These are phyloP conservation scores for Oscheius onirici DNA, from an alignment of 2,888 invertebrate genomes.

Conservation along the genomic window DNA sequence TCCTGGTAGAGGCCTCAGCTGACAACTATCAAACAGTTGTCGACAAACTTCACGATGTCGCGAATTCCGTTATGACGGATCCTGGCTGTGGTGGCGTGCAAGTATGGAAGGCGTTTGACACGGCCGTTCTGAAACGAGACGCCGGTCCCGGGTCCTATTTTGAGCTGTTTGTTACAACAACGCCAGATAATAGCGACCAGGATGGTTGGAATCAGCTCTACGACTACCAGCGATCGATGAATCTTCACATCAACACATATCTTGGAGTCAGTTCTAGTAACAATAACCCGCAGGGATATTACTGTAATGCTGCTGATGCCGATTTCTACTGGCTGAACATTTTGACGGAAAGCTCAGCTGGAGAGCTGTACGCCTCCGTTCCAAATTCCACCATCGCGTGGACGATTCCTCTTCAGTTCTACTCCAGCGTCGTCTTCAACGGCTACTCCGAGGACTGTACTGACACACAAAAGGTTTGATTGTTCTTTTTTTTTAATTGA, in stretches of 20 bases:
- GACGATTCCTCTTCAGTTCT: slow-evolving; percentile 49
- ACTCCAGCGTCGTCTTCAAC: slow-evolving; percentile 35
- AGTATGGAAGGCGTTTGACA: slow-evolving; percentile 50
- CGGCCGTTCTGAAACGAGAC: slow-evolving; percentile 41
- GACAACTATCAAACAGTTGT: slow-evolving; percentile 37
- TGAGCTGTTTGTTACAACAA: slow-evolving; percentile 50
- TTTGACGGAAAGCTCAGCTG: slow-evolving; percentile 14
- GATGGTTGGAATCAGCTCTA: slow-evolving; percentile 41
- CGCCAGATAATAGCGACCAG: slow-evolving; percentile 46
- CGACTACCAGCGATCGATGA: slow-evolving; percentile 42
- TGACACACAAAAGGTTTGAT: neutral
- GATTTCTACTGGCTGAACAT: slow-evolving; percentile 34
- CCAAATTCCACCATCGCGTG: slow-evolving; percentile 5
- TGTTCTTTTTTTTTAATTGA: neutral
- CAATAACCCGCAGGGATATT: slow-evolving; percentile 38
- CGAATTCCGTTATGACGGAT: slow-evolving; percentile 34
- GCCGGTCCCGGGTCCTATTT: slow-evolving; percentile 48
- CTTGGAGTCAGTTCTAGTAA: slow-evolving; percentile 25
- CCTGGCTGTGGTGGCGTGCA: slow-evolving; percentile 44
- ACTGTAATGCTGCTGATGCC: slow-evolving; percentile 42
- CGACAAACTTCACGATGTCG: slow-evolving; percentile 34
- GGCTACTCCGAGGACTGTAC: slow-evolving; percentile 39
- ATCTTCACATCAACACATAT: slow-evolving; percentile 45
- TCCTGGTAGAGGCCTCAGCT: slow-evolving; percentile 38
- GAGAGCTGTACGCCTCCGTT: slow-evolving; percentile 16